These are phyloP conservation scores for Pissodes strobi DNA, from an alignment of 1,140 invertebrate species.

Conservation along the genomic window DNA sequence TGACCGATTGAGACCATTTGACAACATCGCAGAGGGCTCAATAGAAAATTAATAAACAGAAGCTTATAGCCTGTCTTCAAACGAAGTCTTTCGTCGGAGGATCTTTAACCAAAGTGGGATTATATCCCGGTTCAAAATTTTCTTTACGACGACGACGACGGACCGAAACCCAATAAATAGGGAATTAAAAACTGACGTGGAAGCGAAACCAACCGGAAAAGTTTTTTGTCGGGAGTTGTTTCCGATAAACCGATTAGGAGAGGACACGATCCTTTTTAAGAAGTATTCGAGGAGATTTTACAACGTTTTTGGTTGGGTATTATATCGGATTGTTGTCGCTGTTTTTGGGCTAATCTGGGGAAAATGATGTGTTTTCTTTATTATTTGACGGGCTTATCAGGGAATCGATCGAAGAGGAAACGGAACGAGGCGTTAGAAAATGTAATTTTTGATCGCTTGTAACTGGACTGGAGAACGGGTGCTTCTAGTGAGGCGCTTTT, in stretches of 20 bases:
- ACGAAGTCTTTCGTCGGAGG: background rate
- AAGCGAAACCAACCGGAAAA: slow-evolving; percentile 2
- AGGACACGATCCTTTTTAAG: slow-evolving; percentile 4
- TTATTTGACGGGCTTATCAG: too few species aligned
- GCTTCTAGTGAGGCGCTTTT: too few species aligned
- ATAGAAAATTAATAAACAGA: too few species aligned
- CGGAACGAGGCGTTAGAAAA: too few species aligned
- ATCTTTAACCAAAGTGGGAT: too few species aligned
- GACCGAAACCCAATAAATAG: slow-evolving; percentile 4
- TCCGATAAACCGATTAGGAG: slow-evolving; percentile 17
- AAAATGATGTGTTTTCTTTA: too few species aligned
- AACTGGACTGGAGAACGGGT: too few species aligned
- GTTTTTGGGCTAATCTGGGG: too few species aligned
- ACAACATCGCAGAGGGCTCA: background rate
- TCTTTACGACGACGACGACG: background rate
- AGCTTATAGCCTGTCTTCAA: background rate
- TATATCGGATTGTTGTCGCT: slow-evolving; percentile 7
- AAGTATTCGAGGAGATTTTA: slow-evolving; percentile 8
- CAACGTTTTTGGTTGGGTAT: background rate
- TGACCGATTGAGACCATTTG: background rate
- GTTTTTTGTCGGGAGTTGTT: background rate
- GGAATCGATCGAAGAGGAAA: too few species aligned
- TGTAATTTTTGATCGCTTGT: too few species aligned
- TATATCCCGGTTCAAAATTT: slow-evolving; percentile 4
- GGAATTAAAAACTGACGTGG: slow-evolving; percentile 8